Evolutionary conservation across 2,797 vertebrate species (phyloP).

Genomic region (Cetoscarus ocellatus): DNA sequence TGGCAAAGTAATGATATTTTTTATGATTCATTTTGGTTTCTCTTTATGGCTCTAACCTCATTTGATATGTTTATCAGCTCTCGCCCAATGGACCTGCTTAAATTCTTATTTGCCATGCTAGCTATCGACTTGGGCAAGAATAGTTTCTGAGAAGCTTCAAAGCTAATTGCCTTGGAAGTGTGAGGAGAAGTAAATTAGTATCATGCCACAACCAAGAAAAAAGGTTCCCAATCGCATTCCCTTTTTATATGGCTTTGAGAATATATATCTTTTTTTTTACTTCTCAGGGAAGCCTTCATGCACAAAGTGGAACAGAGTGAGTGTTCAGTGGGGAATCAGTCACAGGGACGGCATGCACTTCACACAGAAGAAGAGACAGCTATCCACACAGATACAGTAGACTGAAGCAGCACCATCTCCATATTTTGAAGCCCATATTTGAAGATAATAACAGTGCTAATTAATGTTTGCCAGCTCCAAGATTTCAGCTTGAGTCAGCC

Average conservation of each 20-base stretch:
- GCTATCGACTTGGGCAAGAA: slow-evolving; percentile 84
- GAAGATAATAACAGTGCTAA: slow-evolving; percentile 66
- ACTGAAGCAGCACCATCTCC: slow-evolving; percentile 59
- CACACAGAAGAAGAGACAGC: slow-evolving; percentile 53
- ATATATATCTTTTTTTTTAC: slow-evolving; percentile 48
- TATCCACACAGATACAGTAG: slow-evolving; percentile 57
- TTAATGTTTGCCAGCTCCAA: slow-evolving; percentile 43
- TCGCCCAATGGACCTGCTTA: slow-evolving; percentile 83
- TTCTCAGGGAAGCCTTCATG: slow-evolving; percentile 65
- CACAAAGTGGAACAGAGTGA: slow-evolving; percentile 74
- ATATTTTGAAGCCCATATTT: slow-evolving; percentile 60
- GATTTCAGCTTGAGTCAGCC: slow-evolving; percentile 31
- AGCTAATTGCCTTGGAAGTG: slow-evolving; percentile 89
- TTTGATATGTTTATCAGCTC: slow-evolving; percentile 85
- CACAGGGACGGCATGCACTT: slow-evolving; percentile 66
- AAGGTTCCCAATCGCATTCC: slow-evolving; percentile 80
- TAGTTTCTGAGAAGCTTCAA: slow-evolving; percentile 87
- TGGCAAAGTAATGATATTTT: slow-evolving; percentile 75
- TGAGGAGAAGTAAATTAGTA: slow-evolving; percentile 87
- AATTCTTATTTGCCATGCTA: slow-evolving; percentile 84
- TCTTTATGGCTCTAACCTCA: slow-evolving; percentile 73
- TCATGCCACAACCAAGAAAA: slow-evolving; percentile 83
- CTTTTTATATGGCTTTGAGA: slow-evolving; percentile 81
- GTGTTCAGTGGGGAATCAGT: slow-evolving; percentile 76
- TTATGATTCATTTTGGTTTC: slow-evolving; percentile 70